Evolutionary conservation across 1,140 invertebrate species (phyloP), one percentile per base, ranked within the genome.

Genomic region (Hycleus cichorii): DNA sequence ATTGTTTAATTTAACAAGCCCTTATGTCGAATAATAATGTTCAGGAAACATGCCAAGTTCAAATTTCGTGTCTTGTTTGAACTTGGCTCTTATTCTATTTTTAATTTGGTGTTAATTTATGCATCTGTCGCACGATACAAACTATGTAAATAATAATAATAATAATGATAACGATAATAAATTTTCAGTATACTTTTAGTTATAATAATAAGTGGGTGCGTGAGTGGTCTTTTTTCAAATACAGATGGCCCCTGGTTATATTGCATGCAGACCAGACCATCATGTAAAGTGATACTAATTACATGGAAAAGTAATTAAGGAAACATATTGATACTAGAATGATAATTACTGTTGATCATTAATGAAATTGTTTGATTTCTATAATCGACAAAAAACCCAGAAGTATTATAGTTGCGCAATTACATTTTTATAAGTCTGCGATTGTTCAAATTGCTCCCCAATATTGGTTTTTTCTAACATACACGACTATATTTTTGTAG

Each of bases 91-190:
- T 49, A 48, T 47, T 59, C 47, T 53, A 60, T 69, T 60, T 68
- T 66, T 68, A 69, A 68, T 68, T 64, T 62, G 63, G 68, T 68
- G 68, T 62, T 69, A 69, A 69, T 69, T 67, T 69, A 69, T 69
- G 65, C 68, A 59, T 58, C 53, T 62, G 57, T 54, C 39, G 56
- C 68, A 69, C 66, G 66, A 66, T 65, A 63, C 59, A 60, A 59
- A 49, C 57, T 54, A 51, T 55, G 60, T 66, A 66, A 68, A 68
- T 68, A 68, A 68, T 68, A 63, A 65, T 18, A 68, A 68, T 68
- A 68, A 68, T 68, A 63, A 65, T 18, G 18, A 18, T 18, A 18
- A 18, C 66, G 61, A 65, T 55, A 55, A 55, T 55, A 55, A 55
- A 55, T 55, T 55, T 49, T 39, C 32, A 32, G 32, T 32, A 32